Conservation (phyloP, 2,888 invertebrate species). For the Cheilosia vernalis region DNA sequence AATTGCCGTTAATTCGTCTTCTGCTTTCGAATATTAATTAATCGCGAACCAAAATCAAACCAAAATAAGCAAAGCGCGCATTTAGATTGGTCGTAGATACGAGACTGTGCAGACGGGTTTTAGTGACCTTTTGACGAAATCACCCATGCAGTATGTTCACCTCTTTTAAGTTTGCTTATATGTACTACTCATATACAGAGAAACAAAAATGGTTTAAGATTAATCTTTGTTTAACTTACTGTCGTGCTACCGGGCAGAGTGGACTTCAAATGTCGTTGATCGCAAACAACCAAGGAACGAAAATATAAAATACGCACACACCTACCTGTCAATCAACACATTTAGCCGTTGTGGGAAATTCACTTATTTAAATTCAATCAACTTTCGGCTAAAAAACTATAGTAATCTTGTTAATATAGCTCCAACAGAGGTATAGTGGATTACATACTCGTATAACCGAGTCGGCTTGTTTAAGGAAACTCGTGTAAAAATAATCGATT, state of each 20-base stretch:
- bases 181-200: not conserved
- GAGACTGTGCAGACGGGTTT: not conserved
- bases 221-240: too few relatives aligned
- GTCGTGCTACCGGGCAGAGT: not conserved
- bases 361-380: too few relatives aligned
- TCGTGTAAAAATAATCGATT: too few relatives aligned
- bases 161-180: not conserved
- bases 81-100: not conserved
- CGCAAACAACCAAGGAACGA: not conserved
- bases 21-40: not conserved
- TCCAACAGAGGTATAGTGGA: too few relatives aligned
- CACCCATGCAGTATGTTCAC: not conserved
- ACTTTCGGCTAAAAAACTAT: too few relatives aligned
- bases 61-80: not conserved
- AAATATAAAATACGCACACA: not conserved
- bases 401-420: too few relatives aligned
- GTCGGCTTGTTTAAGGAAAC: too few relatives aligned
- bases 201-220: not conserved
- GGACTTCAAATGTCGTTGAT: not conserved
- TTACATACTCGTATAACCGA: too few relatives aligned
- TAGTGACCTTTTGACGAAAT: not conserved
- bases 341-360: not conserved
- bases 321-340: not conserved
- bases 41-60: not conserved
- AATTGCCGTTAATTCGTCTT: conserved; percentile 2